Evolutionary conservation across 2,797 vertebrate genomes (phyloP).

Genomic region (Megaceryle alcyon): DNA sequence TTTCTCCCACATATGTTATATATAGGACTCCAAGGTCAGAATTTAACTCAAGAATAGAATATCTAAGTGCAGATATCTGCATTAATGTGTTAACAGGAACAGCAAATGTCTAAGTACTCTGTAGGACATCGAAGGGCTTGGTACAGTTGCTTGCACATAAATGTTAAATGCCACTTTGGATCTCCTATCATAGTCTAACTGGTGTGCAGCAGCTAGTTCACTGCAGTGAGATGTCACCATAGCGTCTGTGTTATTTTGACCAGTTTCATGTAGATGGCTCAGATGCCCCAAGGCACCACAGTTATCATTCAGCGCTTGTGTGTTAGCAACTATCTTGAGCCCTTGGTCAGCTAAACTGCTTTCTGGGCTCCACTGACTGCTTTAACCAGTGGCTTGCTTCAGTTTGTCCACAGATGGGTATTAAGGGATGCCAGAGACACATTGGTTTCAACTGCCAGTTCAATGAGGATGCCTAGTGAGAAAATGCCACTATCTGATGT

Average conservation of each 20-base stretch:
- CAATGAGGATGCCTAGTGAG: not conserved
- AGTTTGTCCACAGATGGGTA: not conserved
- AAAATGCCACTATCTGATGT: not conserved
- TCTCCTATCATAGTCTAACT: not conserved
- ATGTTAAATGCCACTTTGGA: not conserved
- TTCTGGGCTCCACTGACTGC: not conserved
- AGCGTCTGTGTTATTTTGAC: not conserved
- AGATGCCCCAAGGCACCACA: not conserved
- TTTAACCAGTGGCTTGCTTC: not conserved
- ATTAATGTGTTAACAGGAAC: not conserved
- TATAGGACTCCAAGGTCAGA: not conserved
- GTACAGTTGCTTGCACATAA: not conserved
- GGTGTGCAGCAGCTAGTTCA: not conserved
- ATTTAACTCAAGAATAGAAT: fast-evolving
- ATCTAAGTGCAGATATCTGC: not conserved
- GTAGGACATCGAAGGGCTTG: not conserved
- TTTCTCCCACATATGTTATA: not conserved
- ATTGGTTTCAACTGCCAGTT: not conserved
- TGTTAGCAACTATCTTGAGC: not conserved
- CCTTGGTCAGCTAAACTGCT: not conserved
- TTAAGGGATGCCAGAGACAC: not conserved
- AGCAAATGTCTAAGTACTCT: not conserved
- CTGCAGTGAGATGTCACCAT: fast-evolving
- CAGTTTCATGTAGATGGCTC: not conserved
- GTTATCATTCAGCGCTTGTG: not conserved